Evolutionary conservation across 2,888 invertebrate genomes (phyloP).

Genomic region (Scaptomyza caliginosa): DNA sequence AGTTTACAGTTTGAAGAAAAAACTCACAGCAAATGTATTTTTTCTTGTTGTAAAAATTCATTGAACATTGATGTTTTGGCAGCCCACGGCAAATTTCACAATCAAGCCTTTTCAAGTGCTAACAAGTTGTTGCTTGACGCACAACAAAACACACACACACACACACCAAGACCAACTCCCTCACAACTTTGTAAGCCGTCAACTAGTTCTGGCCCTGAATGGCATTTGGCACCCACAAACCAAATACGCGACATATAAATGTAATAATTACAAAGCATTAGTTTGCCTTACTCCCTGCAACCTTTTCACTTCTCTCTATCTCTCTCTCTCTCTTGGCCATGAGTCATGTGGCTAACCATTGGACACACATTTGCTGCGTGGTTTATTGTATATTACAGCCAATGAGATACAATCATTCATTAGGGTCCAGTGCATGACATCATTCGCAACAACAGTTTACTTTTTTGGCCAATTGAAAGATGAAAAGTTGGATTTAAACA

Average conservation of each 20-base stretch:
- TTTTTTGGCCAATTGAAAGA: conserved; percentile 1
- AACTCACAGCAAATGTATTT: too few relatives aligned
- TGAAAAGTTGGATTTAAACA: too few relatives aligned
- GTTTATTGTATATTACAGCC: conserved; percentile 2
- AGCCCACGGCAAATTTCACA: conserved; percentile 76
- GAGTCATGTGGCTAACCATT: conserved; percentile 43
- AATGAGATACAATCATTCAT: conserved; percentile 53
- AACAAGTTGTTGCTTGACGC: conserved; percentile 52
- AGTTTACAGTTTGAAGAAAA: conserved; percentile 1
- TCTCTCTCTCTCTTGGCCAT: conserved; percentile 8
- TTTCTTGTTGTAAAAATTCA: conserved; percentile 62
- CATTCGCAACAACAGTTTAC: conserved; percentile 45
- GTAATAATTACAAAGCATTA: conserved; percentile 71
- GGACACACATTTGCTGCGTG: conserved; percentile 16
- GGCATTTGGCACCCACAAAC: conserved; percentile 67
- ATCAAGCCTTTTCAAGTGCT: conserved; percentile 63
- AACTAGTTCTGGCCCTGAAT: conserved; percentile 30
- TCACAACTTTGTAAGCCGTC: conserved; percentile 9
- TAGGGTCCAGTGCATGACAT: conserved; percentile 57
- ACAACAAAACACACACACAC: neutral
- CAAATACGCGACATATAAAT: conserved; percentile 59
- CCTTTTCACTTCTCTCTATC: neutral
- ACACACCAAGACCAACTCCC: neutral
- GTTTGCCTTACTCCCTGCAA: neutral
- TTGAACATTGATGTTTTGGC: conserved; percentile 27